Conservation (phyloP, 2,888 invertebrate species). For the Aphidoletes aphidimyza region DNA sequence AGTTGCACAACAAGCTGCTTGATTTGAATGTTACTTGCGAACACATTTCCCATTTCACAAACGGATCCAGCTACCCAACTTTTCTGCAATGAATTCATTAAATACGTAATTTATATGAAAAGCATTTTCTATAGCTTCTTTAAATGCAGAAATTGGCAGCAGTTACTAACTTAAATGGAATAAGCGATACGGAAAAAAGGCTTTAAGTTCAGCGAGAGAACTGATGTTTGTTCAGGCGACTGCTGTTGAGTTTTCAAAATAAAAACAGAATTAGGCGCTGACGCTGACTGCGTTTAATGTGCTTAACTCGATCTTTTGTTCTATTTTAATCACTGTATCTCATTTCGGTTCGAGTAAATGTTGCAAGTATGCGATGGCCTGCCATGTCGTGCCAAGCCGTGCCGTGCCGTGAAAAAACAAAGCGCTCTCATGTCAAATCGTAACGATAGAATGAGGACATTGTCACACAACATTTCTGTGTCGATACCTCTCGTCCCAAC, state of each 20-base stretch:
- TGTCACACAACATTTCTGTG: not conserved
- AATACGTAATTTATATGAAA: not conserved
- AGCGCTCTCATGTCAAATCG: constrained; percentile 15
- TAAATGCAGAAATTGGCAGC: not conserved
- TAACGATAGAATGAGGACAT: not conserved
- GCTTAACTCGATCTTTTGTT: constrained; percentile 24
- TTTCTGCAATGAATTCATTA: not conserved
- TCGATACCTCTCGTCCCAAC: not conserved
- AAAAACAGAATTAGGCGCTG: constrained; percentile 28
- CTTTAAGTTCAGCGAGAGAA: too few relatives aligned
- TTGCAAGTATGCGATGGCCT: not conserved
- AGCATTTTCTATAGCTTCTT: not conserved
- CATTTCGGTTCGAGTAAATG: not conserved
- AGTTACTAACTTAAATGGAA: not conserved
- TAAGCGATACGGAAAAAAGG: too few relatives aligned
- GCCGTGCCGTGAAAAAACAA: constrained; percentile 7
- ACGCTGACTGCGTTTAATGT: not conserved
- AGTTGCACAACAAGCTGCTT: not conserved
- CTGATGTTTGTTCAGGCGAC: not conserved
- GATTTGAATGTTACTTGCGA: not conserved
- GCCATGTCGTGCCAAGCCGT: too few relatives aligned
- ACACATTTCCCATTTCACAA: not conserved
- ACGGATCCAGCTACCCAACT: not conserved
- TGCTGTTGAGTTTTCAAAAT: not conserved
- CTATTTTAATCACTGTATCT: not conserved